These are phyloP conservation scores for Aplysina aerophoba DNA, from an alignment of 37 sponge, comb jelly and placozoan genomes.

Conservation along the genomic window DNA sequence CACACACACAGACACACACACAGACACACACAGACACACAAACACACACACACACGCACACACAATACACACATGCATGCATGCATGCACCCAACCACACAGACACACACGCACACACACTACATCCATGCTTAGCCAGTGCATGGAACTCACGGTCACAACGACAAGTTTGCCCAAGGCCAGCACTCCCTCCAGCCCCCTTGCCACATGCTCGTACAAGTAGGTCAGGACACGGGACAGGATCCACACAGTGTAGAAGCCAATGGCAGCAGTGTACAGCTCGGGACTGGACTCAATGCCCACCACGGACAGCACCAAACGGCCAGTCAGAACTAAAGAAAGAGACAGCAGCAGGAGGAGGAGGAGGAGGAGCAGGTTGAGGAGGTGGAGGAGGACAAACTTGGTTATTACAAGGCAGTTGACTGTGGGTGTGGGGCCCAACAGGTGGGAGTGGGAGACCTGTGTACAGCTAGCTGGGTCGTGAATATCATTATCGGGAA, in stretches of 20 bases:
- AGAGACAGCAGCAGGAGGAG: too few relatives aligned
- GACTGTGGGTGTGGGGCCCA: not conserved
- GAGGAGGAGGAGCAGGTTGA: too few relatives aligned
- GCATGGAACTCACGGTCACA: not conserved
- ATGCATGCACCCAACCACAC: not conserved
- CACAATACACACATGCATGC: constrained; percentile 23
- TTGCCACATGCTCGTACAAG: not conserved
- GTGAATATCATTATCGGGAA: not conserved
- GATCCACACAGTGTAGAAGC: constrained; percentile 84
- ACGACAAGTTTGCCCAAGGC: not conserved
- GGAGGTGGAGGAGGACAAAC: too few relatives aligned
- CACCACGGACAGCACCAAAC: constrained; percentile 59
- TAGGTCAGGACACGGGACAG: constrained; percentile 26
- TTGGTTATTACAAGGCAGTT: not conserved
- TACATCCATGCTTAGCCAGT: not conserved
- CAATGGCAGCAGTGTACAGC: constrained; percentile 90
- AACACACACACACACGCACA: not conserved
- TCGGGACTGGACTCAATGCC: constrained; percentile 77
- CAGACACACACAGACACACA: not conserved
- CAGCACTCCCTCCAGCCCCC: constrained; percentile 1
- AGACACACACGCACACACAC: constrained; percentile 2
- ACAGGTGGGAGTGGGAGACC: constrained; percentile 7
- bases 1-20: not conserved
- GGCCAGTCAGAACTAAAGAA: constrained; percentile 71
- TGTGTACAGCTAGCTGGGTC: not conserved